phyloP scores from a whole-genome alignment of 1,140 invertebrate species.

The Philotrypesis tridentata region DNA sequence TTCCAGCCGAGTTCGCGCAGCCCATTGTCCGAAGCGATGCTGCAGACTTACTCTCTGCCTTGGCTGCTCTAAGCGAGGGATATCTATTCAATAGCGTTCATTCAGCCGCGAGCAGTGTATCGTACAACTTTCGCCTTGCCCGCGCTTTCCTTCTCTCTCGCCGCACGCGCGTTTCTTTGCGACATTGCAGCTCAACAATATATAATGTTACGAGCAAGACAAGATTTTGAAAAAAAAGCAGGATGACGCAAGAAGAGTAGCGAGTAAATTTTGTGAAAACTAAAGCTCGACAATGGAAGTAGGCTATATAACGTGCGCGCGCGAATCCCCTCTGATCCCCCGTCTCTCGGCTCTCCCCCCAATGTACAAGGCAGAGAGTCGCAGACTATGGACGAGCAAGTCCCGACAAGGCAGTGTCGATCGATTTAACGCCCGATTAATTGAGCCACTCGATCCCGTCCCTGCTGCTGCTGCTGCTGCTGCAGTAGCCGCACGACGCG shows the following conservation, averaged over 20 bases:
- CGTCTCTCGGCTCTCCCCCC: too few relatives aligned
- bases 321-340: background rate
- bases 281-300: too few relatives aligned
- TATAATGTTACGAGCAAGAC: too few relatives aligned
- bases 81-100: background rate
- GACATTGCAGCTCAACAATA: too few relatives aligned
- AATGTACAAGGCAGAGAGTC: too few relatives aligned
- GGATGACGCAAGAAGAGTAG: too few relatives aligned
- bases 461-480: background rate
- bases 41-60: too few relatives aligned
- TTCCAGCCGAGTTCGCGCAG: conserved; percentile 48
- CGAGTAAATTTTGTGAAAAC: too few relatives aligned
- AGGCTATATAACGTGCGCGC: too few relatives aligned
- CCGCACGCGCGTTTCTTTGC: background rate
- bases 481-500: conserved; percentile 30
- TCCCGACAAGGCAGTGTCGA: conserved; percentile 31
- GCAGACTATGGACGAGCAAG: background rate
- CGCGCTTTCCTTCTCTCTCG: too few relatives aligned
- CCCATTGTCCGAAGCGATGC: background rate
- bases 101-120: background rate
- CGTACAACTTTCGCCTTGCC: background rate
- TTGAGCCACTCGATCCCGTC: conserved; percentile 46
- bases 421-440: conserved; percentile 52
- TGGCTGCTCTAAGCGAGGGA: background rate
- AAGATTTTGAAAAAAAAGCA: too few relatives aligned